Evolutionary conservation across 1,140 invertebrate species (phyloP).

Genomic region (Drosophila trapezifrons): DNA sequence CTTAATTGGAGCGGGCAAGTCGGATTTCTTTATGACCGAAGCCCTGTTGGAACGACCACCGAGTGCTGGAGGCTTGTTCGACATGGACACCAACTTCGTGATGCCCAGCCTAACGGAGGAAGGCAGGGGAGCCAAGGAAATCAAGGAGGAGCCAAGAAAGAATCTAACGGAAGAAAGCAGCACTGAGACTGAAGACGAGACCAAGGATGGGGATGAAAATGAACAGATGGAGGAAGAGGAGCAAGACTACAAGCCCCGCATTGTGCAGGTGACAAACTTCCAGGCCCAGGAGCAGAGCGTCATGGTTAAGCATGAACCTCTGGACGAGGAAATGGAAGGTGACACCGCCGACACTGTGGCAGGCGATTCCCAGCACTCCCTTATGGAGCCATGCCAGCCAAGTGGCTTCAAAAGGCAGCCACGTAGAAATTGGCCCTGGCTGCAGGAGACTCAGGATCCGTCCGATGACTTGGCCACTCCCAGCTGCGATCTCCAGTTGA

Average conservation of each 20-base stretch:
- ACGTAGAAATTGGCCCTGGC: slow-evolving; percentile 76
- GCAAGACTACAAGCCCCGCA: slow-evolving; percentile 61
- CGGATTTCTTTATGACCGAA: slow-evolving; percentile 71
- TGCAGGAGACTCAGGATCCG: slow-evolving; percentile 51
- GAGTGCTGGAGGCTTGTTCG: slow-evolving; percentile 44
- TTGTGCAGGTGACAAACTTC: slow-evolving; percentile 79
- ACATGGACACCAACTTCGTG: slow-evolving; percentile 54
- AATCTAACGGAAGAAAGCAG: slow-evolving; percentile 3
- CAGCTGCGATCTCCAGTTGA: slow-evolving; percentile 67
- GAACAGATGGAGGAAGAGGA: slow-evolving; percentile 15
- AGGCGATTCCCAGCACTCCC: not conserved
- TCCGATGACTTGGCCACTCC: slow-evolving; percentile 1
- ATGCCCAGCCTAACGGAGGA: slow-evolving; percentile 20
- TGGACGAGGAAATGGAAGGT: slow-evolving; percentile 31
- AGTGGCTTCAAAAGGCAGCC: slow-evolving; percentile 70
- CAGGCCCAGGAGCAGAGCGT: slow-evolving; percentile 48
- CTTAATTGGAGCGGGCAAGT: slow-evolving; percentile 58
- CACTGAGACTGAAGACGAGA: slow-evolving; percentile 42
- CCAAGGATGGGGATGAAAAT: slow-evolving; percentile 11
- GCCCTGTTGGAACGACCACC: slow-evolving; percentile 55
- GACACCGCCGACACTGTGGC: slow-evolving; percentile 24
- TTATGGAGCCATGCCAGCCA: slow-evolving; percentile 56
- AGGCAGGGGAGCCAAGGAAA: not conserved
- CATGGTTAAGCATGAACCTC: slow-evolving; percentile 47
- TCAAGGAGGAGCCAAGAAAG: slow-evolving; percentile 8